These are phyloP conservation scores for Metopolophium dirhodum DNA, from an alignment of 1,140 invertebrate species.

Conservation along the genomic window DNA sequence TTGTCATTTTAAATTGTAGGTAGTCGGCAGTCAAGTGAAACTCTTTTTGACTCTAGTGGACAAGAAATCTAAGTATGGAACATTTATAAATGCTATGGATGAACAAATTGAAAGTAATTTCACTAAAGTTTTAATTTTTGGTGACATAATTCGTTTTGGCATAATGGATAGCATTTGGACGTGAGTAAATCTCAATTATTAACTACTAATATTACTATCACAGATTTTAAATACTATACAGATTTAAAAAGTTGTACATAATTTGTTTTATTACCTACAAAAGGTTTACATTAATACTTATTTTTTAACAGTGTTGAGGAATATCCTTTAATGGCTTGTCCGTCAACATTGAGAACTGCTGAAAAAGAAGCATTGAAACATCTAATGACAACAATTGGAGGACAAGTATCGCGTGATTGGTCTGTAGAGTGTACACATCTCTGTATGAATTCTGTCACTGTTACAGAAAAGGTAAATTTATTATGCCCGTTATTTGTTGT, in stretches of 20 bases:
- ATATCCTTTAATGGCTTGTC: conserved; percentile 44
- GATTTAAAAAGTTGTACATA: too few species aligned
- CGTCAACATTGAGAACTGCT: conserved; percentile 26
- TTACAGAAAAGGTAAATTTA: conserved; percentile 51
- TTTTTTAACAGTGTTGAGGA: conserved; percentile 29
- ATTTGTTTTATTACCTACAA: not conserved
- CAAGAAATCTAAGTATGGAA: conserved; percentile 49
- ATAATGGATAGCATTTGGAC: conserved; percentile 40
- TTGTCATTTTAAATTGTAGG: conserved; percentile 28
- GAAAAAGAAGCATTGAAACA: conserved; percentile 8
- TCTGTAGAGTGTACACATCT: conserved; percentile 41
- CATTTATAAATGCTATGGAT: conserved; percentile 24
- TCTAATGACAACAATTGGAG: not conserved
- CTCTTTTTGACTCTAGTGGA: conserved; percentile 3
- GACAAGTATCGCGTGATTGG: conserved; percentile 17
- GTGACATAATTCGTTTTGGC: conserved; percentile 48
- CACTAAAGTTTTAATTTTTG: not conserved
- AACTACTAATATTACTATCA: too few species aligned
- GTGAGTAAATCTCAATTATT: conserved; percentile 30
- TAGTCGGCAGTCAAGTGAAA: not conserved
- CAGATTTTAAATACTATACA: too few species aligned
- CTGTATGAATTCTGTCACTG: conserved; percentile 41
- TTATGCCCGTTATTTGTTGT: not conserved
- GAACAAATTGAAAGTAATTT: not conserved
- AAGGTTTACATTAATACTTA: not conserved